A percentile compares a stretch with the other conserved stretches of the same genome.
Conservation (phyloP, 2,888 invertebrate genomes). For the Lysandra coridon region DNA sequence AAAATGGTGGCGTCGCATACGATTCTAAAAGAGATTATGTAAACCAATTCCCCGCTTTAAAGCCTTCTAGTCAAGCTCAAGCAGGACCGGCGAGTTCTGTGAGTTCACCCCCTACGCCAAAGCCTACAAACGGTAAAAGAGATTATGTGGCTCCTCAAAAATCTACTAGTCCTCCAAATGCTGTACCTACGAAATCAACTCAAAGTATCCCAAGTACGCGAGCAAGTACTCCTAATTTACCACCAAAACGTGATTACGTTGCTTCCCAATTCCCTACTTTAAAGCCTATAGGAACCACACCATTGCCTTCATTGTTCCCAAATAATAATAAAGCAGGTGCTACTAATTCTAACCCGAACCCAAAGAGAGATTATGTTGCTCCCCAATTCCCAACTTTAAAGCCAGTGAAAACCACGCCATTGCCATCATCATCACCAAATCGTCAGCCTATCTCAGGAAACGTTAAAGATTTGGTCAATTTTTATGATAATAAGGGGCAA, state of each 20-base stretch:
- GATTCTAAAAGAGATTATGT: slow-evolving; percentile 53
- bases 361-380: slow-evolving; percentile 56
- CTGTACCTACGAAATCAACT: slow-evolving; percentile 38
- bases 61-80: slow-evolving; percentile 41
- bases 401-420: slow-evolving; percentile 38
- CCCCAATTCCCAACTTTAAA: slow-evolving; percentile 47
- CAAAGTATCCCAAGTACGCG: slow-evolving; percentile 32
- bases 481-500: slow-evolving; percentile 58
- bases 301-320: slow-evolving; percentile 27
- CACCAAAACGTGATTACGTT: slow-evolving; percentile 54
- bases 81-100: slow-evolving; percentile 35
- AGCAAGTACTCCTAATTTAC: slow-evolving; percentile 37
- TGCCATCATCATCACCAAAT: slow-evolving; percentile 35
- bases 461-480: slow-evolving; percentile 68
- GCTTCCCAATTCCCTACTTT: slow-evolving; percentile 49
- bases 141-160: slow-evolving; percentile 63
- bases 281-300: slow-evolving; percentile 40
- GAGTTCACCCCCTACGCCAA: slow-evolving; percentile 37
- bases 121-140: slow-evolving; percentile 50
- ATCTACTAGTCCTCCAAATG: slow-evolving; percentile 44
- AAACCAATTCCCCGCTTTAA: slow-evolving; percentile 51
- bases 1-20: slow-evolving; percentile 52
- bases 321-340: slow-evolving; percentile 36
- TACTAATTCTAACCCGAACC: slow-evolving; percentile 40
- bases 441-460: slow-evolving; percentile 52